Percentiles rank a stretch among this genome's conserved stretches.
Evolutionary conservation across 2,113 vertebrate species (phyloP).

Genomic region (Sitta europaea): DNA sequence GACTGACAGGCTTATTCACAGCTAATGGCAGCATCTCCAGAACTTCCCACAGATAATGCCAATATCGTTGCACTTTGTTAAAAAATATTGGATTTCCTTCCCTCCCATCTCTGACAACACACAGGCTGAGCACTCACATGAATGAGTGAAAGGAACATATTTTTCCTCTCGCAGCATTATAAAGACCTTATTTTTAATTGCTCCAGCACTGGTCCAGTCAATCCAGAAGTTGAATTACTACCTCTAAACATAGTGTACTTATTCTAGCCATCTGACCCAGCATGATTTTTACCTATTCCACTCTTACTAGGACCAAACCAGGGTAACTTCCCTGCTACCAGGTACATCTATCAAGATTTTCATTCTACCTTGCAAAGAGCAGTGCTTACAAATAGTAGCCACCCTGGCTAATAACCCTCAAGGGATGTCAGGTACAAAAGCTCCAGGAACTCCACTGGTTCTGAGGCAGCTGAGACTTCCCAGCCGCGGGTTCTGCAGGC

Average conservation of each 20-base stretch:
- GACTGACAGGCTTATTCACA: not conserved
- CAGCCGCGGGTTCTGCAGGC: not conserved
- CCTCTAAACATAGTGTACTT: not conserved
- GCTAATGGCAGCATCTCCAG: not conserved
- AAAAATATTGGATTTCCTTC: not conserved
- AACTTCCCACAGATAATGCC: constrained; percentile 10
- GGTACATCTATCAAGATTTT: not conserved
- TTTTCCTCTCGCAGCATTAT: not conserved
- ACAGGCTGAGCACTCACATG: not conserved
- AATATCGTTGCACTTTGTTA: not conserved
- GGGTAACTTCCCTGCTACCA: not conserved
- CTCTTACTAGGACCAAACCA: not conserved
- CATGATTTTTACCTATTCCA: not conserved
- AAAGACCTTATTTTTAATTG: not conserved
- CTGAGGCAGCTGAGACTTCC: not conserved
- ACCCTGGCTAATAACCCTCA: not conserved
- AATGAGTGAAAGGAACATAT: not conserved
- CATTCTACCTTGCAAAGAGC: not conserved
- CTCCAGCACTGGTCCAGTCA: not conserved
- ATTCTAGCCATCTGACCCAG: not conserved
- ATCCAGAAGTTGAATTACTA: not conserved
- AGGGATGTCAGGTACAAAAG: not conserved
- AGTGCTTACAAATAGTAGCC: not conserved
- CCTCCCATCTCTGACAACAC: not conserved
- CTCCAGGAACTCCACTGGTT: not conserved